phyloP scores from a whole-genome alignment of 2,113 vertebrate genomes.

The Corythaeola cristata region DNA sequence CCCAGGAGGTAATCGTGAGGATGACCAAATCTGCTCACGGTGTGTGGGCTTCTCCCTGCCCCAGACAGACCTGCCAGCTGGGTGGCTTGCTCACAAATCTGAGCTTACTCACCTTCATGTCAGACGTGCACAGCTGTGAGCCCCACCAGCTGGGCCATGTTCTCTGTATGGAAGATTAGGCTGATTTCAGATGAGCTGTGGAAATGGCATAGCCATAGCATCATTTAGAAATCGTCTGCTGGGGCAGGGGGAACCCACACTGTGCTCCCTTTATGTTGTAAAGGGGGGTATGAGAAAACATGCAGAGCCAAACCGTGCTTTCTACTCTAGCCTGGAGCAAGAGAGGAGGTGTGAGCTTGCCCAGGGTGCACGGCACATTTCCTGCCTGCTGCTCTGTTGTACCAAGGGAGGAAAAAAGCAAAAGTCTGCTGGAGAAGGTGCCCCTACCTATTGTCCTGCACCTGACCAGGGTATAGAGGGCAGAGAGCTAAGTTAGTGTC shows the following conservation, averaged over 20 bases:
- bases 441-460: neutral
- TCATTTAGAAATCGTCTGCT: neutral
- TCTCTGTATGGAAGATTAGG: neutral
- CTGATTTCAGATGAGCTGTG: constrained; percentile 30
- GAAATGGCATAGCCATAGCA: neutral
- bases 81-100: constrained; percentile 10
- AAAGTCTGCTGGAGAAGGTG: neutral
- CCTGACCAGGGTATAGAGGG: neutral
- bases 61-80: constrained; percentile 26
- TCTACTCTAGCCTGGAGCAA: neutral
- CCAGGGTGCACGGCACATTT: rapidly evolving
- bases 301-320: neutral
- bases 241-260: rapidly evolving
- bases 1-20: constrained; percentile 9
- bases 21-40: constrained; percentile 24
- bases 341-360: neutral
- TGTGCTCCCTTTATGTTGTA: neutral
- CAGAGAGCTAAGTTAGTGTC: neutral
- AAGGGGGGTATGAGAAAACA: neutral
- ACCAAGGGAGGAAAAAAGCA: neutral
- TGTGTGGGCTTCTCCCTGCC: constrained; percentile 44
- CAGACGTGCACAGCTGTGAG: neutral
- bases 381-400: neutral
- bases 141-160: neutral
- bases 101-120: constrained; percentile 17